Conservation (phyloP, 2,797 vertebrate species). For the Pangasius djambal region DNA sequence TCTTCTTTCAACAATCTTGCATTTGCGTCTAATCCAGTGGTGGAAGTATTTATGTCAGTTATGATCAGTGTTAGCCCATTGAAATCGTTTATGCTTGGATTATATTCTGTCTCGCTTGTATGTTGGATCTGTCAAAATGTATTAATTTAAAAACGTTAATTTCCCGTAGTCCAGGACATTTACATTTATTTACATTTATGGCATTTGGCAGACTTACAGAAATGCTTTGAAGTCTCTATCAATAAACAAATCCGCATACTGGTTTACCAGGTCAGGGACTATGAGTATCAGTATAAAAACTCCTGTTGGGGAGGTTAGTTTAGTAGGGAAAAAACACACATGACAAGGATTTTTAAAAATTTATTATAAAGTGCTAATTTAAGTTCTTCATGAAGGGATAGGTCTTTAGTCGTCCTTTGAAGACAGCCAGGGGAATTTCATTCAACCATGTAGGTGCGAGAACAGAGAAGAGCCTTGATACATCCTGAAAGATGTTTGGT, state of each 20-base stretch:
- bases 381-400: not conserved
- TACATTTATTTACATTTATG: conserved; percentile 14
- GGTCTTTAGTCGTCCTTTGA: not conserved
- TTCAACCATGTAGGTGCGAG: not conserved
- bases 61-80: not conserved
- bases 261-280: not conserved
- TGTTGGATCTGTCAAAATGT: not conserved
- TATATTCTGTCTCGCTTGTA: not conserved
- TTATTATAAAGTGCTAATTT: not conserved
- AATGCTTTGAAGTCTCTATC: not conserved
- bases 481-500: not conserved
- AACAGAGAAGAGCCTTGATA: not conserved
- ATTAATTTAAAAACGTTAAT: not conserved
- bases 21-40: not conserved
- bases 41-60: conserved; percentile 18
- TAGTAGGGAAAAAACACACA: not conserved
- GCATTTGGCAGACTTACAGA: not conserved
- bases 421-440: not conserved
- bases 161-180: not conserved
- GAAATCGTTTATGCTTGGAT: not conserved
- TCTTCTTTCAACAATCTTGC: conserved; percentile 14
- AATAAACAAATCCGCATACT: not conserved
- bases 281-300: not conserved
- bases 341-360: not conserved
- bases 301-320: not conserved